phyloP scores from a whole-genome alignment of 2,797 vertebrate genomes.

The Pseudochaenichthys georgianus region DNA sequence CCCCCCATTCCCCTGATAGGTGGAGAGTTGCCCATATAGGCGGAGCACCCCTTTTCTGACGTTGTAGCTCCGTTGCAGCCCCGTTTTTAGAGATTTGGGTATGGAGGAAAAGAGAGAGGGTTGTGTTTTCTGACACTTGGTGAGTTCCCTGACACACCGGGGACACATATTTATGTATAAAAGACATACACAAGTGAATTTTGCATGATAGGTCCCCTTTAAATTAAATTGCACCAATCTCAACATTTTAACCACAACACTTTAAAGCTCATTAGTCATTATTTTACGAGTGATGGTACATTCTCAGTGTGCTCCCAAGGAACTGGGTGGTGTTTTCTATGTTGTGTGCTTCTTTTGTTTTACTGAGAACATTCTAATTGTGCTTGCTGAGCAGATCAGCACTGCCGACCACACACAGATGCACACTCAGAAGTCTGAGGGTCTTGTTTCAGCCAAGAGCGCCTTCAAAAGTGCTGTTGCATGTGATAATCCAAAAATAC shows the following conservation, averaged over 20 bases:
- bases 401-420: conserved; percentile 62
- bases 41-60: too few species aligned
- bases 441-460: conserved; percentile 15
- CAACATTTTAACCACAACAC: conserved; percentile 42
- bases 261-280: conserved; percentile 19
- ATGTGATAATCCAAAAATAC: background rate
- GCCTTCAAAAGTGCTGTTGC: background rate
- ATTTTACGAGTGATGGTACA: conserved; percentile 42
- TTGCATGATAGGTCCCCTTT: background rate
- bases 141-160: too few species aligned
- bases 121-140: too few species aligned
- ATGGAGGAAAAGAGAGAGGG: too few species aligned
- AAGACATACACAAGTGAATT: too few species aligned
- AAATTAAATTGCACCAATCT: conserved; percentile 26
- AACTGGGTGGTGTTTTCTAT: conserved; percentile 35
- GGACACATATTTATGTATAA: too few species aligned
- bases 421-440: conserved; percentile 44
- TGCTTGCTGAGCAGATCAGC: conserved; percentile 43
- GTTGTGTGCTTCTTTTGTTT: conserved; percentile 54
- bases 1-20: too few species aligned
- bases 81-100: too few species aligned
- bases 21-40: too few species aligned
- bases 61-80: too few species aligned
- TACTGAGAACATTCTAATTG: conserved; percentile 63
- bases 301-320: conserved; percentile 17